Conservation (phyloP, 2,888 invertebrate species). For the Isoperla grammatica region DNA sequence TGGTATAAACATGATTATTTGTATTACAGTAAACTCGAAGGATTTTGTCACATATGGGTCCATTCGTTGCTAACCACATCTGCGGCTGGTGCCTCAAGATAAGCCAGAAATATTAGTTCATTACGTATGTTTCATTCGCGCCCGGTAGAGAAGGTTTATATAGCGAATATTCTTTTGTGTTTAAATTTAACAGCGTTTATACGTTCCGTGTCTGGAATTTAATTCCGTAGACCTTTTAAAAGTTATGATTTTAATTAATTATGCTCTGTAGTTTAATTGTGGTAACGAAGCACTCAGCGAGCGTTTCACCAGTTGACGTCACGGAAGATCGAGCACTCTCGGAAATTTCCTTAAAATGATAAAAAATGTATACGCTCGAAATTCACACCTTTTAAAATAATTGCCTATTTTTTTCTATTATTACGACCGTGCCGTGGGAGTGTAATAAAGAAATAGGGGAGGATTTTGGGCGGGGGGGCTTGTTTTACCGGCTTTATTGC, state of each 20-base stretch:
- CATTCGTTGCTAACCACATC: background rate
- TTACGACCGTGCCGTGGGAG: background rate
- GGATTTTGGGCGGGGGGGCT: background rate
- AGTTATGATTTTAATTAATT: constrained; percentile 12
- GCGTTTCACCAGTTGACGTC: background rate
- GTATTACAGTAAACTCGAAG: background rate
- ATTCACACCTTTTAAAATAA: constrained; percentile 15
- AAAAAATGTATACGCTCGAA: background rate
- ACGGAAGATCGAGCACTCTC: constrained; percentile 9
- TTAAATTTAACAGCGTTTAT: too few relatives aligned
- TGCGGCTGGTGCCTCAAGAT: background rate
- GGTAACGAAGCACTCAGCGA: background rate
- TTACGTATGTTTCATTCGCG: too few relatives aligned
- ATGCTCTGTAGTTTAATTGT: constrained; percentile 8
- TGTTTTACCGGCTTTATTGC: background rate
- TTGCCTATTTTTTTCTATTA: constrained; percentile 14
- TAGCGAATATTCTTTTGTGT: too few relatives aligned
- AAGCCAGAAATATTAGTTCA: too few relatives aligned
- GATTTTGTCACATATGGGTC: constrained; percentile 1
- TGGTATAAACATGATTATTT: constrained; percentile 1
- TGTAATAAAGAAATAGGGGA: too few relatives aligned
- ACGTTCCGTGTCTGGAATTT: background rate
- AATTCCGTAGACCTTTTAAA: constrained; percentile 1
- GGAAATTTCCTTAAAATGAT: background rate
- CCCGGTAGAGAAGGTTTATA: too few relatives aligned